These are phyloP conservation scores for Mola mola DNA, from an alignment of 2,113 vertebrate genomes.

Conservation along the genomic window DNA sequence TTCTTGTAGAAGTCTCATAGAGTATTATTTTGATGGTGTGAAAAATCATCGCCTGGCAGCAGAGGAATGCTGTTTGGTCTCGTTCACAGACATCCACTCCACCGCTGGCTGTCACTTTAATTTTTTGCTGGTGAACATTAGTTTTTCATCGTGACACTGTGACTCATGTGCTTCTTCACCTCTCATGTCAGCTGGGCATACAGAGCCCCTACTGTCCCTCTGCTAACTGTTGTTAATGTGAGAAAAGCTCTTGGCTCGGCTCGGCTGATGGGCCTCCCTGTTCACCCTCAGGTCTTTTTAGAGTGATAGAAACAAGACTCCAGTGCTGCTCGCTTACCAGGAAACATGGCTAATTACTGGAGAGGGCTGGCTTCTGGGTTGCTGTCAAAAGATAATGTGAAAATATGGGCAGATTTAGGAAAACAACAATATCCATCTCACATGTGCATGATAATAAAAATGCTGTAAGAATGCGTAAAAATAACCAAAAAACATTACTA, in stretches of 20 bases:
- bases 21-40: neutral
- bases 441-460: no score
- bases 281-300: constrained; percentile 17
- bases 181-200: constrained; percentile 50
- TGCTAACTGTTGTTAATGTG: constrained; percentile 47
- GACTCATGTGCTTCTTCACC: constrained; percentile 55
- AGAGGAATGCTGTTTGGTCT: constrained; percentile 27
- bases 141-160: constrained; percentile 7
- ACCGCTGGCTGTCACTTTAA: no score
- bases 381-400: constrained; percentile 25
- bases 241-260: constrained; percentile 44
- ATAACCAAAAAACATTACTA: neutral
- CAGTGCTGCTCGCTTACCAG: constrained; percentile 23
- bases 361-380: constrained; percentile 25
- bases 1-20: no score
- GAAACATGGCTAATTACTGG: constrained; percentile 36
- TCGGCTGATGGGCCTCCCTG: constrained; percentile 2
- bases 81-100: neutral
- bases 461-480: no score
- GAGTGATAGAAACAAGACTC: constrained; percentile 7
- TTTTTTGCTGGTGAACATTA: neutral
- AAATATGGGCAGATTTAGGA: no score
- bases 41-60: neutral
- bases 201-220: constrained; percentile 49
- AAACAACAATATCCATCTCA: no score